Percentiles rank a stretch among this genome's conserved stretches.
Conservation (phyloP, 2,113 vertebrate species). For the Xiphophorus couchianus region DNA sequence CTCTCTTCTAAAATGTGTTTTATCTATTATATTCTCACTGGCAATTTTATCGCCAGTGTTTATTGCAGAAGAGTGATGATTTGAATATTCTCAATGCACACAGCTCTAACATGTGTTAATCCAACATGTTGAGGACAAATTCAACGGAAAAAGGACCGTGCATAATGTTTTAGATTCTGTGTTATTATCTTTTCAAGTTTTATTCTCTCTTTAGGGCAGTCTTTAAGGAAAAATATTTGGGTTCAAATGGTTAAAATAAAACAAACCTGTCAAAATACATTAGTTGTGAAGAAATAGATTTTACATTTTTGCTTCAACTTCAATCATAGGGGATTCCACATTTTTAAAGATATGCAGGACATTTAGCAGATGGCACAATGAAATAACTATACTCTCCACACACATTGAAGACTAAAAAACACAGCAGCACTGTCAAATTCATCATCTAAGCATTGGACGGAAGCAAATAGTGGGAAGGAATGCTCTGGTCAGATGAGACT, state of each 20-base stretch:
- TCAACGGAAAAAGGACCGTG: background rate
- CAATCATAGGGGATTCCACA: background rate
- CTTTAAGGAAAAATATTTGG: background rate
- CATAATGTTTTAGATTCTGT: background rate
- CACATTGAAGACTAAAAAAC: no score
- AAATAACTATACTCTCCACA: no score
- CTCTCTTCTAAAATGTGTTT: conserved; percentile 54
- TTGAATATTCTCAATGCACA: conserved; percentile 3
- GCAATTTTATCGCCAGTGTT: conserved; percentile 32
- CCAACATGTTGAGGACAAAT: conserved; percentile 10
- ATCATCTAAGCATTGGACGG: no score
- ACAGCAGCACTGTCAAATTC: no score
- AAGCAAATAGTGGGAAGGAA: no score
- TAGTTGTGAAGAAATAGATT: conserved; percentile 40
- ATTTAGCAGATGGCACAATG: conserved; percentile 32
- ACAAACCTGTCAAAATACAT: conserved; percentile 5
- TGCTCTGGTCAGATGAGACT: no score
- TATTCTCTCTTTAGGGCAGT: background rate
- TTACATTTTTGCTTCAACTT: conserved; percentile 10
- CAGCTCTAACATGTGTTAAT: conserved; percentile 1
- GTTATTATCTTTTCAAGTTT: background rate
- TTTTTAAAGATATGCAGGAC: conserved; percentile 13
- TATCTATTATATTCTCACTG: conserved; percentile 49
- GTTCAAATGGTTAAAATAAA: conserved; percentile 21
- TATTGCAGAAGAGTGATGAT: conserved; percentile 10